A percentile compares a stretch with the other conserved stretches of the same genome.
These are phyloP conservation scores for Sebastes trivittatus DNA, from an alignment of 2,797 vertebrate species.

Conservation along the genomic window DNA sequence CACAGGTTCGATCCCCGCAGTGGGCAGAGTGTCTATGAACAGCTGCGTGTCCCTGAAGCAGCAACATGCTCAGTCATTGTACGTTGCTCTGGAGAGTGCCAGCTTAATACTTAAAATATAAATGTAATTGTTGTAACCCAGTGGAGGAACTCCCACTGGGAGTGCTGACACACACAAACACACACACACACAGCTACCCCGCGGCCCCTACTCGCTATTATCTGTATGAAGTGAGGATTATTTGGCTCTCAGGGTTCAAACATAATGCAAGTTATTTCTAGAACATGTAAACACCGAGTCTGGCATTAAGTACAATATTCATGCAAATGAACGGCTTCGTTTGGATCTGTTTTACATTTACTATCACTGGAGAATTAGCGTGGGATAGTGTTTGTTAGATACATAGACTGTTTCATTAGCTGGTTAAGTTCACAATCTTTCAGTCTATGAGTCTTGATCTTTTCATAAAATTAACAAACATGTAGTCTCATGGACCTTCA, in stretches of 20 bases:
- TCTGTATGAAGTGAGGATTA: conserved; percentile 24
- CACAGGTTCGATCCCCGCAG: conserved; percentile 15
- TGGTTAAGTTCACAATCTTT: neutral
- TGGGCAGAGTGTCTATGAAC: conserved; percentile 11
- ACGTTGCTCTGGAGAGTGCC: neutral
- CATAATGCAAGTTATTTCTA: neutral
- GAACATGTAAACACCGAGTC: neutral
- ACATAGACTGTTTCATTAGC: neutral
- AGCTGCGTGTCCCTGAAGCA: conserved; percentile 24
- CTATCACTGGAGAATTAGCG: neutral
- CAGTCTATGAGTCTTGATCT: neutral
- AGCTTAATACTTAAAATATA: conserved; percentile 44
- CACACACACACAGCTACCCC: neutral
- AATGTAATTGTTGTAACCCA: conserved; percentile 50
- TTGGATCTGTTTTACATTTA: conserved; percentile 10
- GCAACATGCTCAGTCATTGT: conserved; percentile 33
- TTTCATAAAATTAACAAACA: neutral
- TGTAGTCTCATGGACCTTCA: neutral
- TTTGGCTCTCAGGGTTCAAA: conserved; percentile 39
- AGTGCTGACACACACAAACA: conserved; percentile 18
- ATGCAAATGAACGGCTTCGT: neutral
- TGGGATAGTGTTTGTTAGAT: neutral
- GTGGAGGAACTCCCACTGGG: conserved; percentile 45
- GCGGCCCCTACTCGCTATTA: neutral
- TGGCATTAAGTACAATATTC: neutral